phyloP scores from a whole-genome alignment of 30 jellyfish, hydroid and myxozoan genomes.

The Rhopilema esculentum region DNA sequence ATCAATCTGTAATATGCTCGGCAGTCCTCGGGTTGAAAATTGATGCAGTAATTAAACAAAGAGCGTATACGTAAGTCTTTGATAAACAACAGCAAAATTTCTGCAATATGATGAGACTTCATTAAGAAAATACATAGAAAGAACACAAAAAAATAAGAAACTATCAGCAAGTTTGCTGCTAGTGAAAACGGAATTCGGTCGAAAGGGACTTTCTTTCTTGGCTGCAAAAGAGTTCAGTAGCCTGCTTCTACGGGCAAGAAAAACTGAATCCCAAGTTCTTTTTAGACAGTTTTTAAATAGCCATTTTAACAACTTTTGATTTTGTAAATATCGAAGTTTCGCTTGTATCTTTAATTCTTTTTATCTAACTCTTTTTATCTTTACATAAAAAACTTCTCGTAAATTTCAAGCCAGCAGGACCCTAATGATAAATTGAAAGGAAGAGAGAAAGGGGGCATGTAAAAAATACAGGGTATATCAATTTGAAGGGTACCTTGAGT shows the following conservation, averaged over 20 bases:
- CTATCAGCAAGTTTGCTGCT: conserved; percentile 50
- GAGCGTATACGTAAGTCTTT: conserved; percentile 56
- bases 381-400: too few species aligned
- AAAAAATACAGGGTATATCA: too few species aligned
- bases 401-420: conserved; percentile 16
- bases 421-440: conserved; percentile 39
- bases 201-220: conserved; percentile 56
- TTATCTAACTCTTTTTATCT: too few species aligned
- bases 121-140: conserved; percentile 28
- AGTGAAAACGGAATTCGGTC: conserved; percentile 51
- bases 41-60: conserved; percentile 48
- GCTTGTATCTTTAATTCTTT: background rate
- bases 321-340: conserved; percentile 48
- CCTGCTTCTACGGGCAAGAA: too few species aligned
- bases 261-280: conserved; percentile 35
- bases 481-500: too few species aligned
- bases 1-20: too few species aligned
- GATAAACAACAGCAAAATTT: conserved; percentile 46
- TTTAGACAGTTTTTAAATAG: conserved; percentile 54
- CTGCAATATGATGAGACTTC: conserved; percentile 44
- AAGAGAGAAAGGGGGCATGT: too few species aligned
- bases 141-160: conserved; percentile 49
- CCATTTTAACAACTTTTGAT: conserved; percentile 33
- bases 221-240: conserved; percentile 62
- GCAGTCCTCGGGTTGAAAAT: conserved; percentile 45